Evolutionary conservation across 2,888 invertebrate species (phyloP), one percentile per base, ranked within the genome.

Genomic region (Chloroclystis v-ata): DNA sequence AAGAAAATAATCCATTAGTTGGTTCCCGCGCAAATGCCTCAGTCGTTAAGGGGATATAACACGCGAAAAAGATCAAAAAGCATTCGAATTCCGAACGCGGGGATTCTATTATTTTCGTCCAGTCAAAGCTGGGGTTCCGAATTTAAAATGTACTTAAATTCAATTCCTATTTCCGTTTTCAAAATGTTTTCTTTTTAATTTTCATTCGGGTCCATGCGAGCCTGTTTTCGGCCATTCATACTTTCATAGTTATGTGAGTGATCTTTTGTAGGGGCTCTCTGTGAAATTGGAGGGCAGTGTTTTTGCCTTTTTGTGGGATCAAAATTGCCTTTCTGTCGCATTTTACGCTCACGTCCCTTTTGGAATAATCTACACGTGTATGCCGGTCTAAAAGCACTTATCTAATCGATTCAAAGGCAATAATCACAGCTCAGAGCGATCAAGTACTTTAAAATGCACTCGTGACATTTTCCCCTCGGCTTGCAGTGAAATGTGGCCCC

Each of bases 1-100:
- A 82, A 82, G 83, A 83, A 84, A 83, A 87, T 87, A 88, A 87
- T 88, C 87, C 86, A 87, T 83, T 85, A 86, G 82, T 83, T 81
- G 78, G 82, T 74, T 77, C 81, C 75, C 78, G 76, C 77, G 76
- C 71, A 80, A 82, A 82, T 80, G 74, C 78, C 69, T 76, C 71
- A 59, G 68, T 78, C 75, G 78, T 71, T 81, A 80, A 78, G 81
- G 83, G 83, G 78, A 79, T 76, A 76, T 65, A 73, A 69, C 75
- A 75, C 67, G 63, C 70, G 64, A 75, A 75, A 67, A 67, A 81
- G 82, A 86, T 85, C 81, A 85, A 85, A 85, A 84, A 76, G 66
- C 70, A 75, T 78, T 78, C 71, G 71, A 60, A 67, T 77, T 81
- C 76, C 70, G 75, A 75, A 78, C 70, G 63, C 74, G 72, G 64